Percentiles rank a stretch among this genome's conserved stretches.
phyloP scores from a whole-genome alignment of 2,113 vertebrate species.

The Elgaria multicarinata region DNA sequence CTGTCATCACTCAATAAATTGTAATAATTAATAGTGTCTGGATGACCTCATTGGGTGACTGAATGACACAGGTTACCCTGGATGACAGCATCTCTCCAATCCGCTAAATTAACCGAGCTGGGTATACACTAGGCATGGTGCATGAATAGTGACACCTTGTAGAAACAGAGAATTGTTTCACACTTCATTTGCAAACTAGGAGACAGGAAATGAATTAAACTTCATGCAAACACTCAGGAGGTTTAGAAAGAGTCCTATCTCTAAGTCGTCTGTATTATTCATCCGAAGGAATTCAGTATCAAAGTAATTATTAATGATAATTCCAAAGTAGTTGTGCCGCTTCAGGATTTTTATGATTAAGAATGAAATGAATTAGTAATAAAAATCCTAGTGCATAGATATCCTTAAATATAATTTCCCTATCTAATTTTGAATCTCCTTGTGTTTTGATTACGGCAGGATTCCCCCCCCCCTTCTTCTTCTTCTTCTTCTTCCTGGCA shows the following conservation, averaged over 20 bases:
- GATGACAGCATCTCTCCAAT: not conserved
- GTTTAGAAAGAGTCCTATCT: conserved; percentile 70
- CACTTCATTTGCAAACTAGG: conserved; percentile 74
- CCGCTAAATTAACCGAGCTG: not conserved
- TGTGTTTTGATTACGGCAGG: conserved; percentile 49
- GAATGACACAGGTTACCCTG: conserved; percentile 1
- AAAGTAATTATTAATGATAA: conserved; percentile 76
- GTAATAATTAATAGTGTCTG: conserved; percentile 44
- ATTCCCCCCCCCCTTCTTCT: too few species aligned
- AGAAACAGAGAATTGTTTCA: conserved; percentile 64
- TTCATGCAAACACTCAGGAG: conserved; percentile 71
- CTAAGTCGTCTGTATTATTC: conserved; percentile 67
- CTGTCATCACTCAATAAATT: conserved; percentile 37
- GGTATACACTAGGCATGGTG: not conserved
- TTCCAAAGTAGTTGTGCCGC: conserved; percentile 70
- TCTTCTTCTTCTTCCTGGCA: conserved; percentile 43
- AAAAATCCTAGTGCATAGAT: conserved; percentile 68
- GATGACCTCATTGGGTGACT: conserved; percentile 36
- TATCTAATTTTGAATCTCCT: conserved; percentile 58
- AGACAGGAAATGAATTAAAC: conserved; percentile 76
- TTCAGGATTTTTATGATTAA: conserved; percentile 75
- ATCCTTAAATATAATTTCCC: conserved; percentile 68
- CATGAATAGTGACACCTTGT: conserved; percentile 60
- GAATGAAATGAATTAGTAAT: conserved; percentile 75
- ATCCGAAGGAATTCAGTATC: conserved; percentile 71